These are phyloP conservation scores for Azorinus chamasolen DNA, from an alignment of 2,888 invertebrate genomes.

Conservation along the genomic window DNA sequence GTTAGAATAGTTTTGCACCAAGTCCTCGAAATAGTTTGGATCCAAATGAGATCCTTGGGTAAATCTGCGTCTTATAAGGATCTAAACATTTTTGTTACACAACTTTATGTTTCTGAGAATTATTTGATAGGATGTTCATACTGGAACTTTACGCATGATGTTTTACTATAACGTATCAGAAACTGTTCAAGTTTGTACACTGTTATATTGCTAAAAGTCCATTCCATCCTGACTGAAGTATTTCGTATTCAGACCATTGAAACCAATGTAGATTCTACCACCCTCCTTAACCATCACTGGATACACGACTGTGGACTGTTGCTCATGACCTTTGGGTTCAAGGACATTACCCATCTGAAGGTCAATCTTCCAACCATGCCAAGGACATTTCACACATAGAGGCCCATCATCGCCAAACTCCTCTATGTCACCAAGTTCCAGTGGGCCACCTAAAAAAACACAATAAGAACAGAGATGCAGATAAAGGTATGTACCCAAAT, in stretches of 20 bases:
- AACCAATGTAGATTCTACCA: constrained; percentile 78
- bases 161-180: no score
- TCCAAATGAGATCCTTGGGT: no score
- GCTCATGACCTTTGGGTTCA: constrained; percentile 69
- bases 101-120: no score
- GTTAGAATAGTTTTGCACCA: no score
- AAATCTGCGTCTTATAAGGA: no score
- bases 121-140: no score
- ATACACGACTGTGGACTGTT: constrained; percentile 66
- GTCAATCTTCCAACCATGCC: constrained; percentile 84
- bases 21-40: no score
- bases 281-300: constrained; percentile 74
- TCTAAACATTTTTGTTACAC: no score
- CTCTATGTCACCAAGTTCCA: constrained; percentile 84
- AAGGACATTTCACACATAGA: constrained; percentile 82
- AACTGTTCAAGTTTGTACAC: no score
- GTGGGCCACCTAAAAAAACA: constrained; percentile 78
- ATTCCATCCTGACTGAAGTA: constrained; percentile 68
- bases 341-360: constrained; percentile 73
- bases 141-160: no score
- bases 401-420: constrained; percentile 72
- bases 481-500: background rate
- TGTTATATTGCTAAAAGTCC: constrained; percentile 48
- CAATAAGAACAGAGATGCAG: background rate
- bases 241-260: constrained; percentile 71